These are phyloP conservation scores for Andricus quercusramuli DNA, from an alignment of 2,888 invertebrate species.

Conservation along the genomic window DNA sequence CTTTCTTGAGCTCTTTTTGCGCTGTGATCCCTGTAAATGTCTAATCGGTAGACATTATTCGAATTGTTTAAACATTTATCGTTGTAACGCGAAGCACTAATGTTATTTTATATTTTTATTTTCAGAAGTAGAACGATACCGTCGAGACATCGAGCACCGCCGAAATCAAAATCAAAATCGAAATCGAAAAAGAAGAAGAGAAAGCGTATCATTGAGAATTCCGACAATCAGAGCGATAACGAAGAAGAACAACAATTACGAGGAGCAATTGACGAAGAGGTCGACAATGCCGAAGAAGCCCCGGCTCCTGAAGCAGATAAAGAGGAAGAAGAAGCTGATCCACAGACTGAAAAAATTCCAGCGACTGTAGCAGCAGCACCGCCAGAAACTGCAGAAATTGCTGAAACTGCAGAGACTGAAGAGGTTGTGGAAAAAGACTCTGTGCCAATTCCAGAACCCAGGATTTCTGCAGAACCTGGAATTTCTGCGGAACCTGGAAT, in stretches of 20 bases:
- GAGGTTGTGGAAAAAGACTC: neutral
- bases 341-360: slow-evolving; percentile 16
- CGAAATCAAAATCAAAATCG: slow-evolving; percentile 77
- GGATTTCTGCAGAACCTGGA: neutral
- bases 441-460: neutral
- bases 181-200: slow-evolving; percentile 78
- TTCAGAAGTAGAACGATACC: slow-evolving; percentile 70
- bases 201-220: slow-evolving; percentile 74
- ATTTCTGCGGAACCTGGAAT: neutral
- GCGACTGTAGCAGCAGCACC: neutral
- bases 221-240: slow-evolving; percentile 76
- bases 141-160: slow-evolving; percentile 60
- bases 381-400: neutral
- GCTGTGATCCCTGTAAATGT: too few relatives aligned
- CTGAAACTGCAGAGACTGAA: slow-evolving; percentile 36
- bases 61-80: too few relatives aligned
- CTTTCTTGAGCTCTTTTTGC: too few relatives aligned
- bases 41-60: too few relatives aligned
- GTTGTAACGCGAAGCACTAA: too few relatives aligned
- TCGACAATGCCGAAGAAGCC: neutral
- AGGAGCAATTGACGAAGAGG: slow-evolving; percentile 47
- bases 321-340: slow-evolving; percentile 7
- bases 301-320: neutral
- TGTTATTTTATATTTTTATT: slow-evolving; percentile 39
- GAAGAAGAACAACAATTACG: slow-evolving; percentile 77